These are phyloP conservation scores for Suncus etruscus DNA, from an alignment of 2,113 vertebrate genomes.

Conservation along the genomic window DNA sequence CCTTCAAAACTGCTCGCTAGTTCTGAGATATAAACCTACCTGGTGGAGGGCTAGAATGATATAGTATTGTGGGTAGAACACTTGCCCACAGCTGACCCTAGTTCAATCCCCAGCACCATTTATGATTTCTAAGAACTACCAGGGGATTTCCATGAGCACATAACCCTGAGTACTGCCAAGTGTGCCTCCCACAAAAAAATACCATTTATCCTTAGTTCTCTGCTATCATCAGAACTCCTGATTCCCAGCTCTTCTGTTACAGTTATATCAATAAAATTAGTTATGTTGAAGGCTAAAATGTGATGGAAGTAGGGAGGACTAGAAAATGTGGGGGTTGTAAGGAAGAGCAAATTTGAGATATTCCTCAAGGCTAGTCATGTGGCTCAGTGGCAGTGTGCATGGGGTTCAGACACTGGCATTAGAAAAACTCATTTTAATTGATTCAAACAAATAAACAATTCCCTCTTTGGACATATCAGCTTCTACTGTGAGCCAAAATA, in stretches of 20 bases:
- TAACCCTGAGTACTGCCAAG: too few species aligned
- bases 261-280: conserved; percentile 6
- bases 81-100: too few species aligned
- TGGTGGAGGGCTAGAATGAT: too few species aligned
- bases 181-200: too few species aligned
- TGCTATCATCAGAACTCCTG: neutral
- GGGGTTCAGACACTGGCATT: too few species aligned
- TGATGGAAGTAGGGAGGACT: neutral
- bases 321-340: neutral
- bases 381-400: too few species aligned
- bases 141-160: too few species aligned
- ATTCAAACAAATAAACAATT: neutral
- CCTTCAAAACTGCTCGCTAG: neutral
- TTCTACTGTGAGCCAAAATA: neutral
- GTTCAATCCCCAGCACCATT: too few species aligned
- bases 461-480: neutral
- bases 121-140: too few species aligned
- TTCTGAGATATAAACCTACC: neutral
- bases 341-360: neutral
- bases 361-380: neutral
- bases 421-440: too few species aligned
- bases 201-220: neutral
- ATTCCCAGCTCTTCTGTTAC: conserved; percentile 29
- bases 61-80: too few species aligned
- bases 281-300: neutral